Percentiles rank a stretch among this genome's conserved stretches.
Evolutionary conservation across 2,888 invertebrate genomes (phyloP).

Genomic region (Quadriops clusia): DNA sequence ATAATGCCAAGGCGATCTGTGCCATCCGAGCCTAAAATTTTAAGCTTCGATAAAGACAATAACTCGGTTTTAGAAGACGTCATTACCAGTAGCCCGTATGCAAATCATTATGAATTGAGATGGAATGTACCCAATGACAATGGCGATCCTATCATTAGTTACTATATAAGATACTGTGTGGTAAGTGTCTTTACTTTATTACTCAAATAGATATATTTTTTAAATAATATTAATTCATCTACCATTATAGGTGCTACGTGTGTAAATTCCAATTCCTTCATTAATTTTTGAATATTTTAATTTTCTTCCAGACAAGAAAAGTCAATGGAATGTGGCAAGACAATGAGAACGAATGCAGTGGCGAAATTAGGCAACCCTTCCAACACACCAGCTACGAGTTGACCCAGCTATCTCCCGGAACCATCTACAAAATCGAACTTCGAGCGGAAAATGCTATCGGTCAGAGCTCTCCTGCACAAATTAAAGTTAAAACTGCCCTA

Average conservation of each 20-base stretch:
- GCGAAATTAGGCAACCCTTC: slow-evolving; percentile 48
- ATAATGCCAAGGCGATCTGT: slow-evolving; percentile 66
- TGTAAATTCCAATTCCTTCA: no score
- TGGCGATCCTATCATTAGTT: slow-evolving; percentile 77
- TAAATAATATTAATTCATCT: background rate
- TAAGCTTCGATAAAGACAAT: slow-evolving; percentile 35
- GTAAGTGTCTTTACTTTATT: slow-evolving; percentile 40
- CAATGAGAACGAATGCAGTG: slow-evolving; percentile 40
- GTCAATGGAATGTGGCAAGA: slow-evolving; percentile 55
- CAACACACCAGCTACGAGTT: slow-evolving; percentile 56
- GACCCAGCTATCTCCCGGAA: slow-evolving; percentile 59
- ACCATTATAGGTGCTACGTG: no score
- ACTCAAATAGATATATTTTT: slow-evolving; percentile 2
- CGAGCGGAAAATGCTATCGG: slow-evolving; percentile 80
- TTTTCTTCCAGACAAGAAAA: slow-evolving; percentile 46
- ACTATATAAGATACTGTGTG: slow-evolving; percentile 68
- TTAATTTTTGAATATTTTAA: background rate
- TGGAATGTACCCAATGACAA: slow-evolving; percentile 84
- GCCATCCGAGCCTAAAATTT: slow-evolving; percentile 61
- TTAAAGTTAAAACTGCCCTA: slow-evolving; percentile 74
- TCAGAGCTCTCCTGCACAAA: slow-evolving; percentile 62
- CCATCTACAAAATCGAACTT: slow-evolving; percentile 73
- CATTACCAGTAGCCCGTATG: slow-evolving; percentile 50
- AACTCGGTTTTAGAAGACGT: slow-evolving; percentile 38
- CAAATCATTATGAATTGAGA: slow-evolving; percentile 66